Conservation (phyloP, 2,797 vertebrate species). For the Champsocephalus gunnari region DNA sequence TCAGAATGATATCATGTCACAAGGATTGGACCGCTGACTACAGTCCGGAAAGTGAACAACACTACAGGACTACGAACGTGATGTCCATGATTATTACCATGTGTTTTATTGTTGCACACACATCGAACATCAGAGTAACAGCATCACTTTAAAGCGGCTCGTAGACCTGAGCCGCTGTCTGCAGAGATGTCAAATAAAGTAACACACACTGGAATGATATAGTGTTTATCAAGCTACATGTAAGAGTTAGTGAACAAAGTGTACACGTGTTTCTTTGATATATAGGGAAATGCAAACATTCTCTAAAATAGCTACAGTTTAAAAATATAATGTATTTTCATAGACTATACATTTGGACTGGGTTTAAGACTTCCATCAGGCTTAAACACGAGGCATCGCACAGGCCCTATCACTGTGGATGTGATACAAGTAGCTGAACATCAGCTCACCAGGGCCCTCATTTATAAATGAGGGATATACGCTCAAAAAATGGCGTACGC, state of each 20-base stretch:
- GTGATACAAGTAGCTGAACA: neutral
- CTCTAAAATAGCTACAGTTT: neutral
- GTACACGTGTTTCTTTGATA: neutral
- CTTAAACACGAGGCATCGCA: neutral
- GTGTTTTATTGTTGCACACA: slow-evolving; percentile 53
- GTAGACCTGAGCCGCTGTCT: neutral
- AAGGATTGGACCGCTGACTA: neutral
- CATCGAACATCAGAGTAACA: slow-evolving; percentile 45
- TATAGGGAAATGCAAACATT: neutral
- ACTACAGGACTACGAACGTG: neutral
- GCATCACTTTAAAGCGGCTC: slow-evolving; percentile 15
- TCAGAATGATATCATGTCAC: neutral
- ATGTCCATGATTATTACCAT: slow-evolving; percentile 4
- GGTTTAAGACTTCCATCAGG: neutral
- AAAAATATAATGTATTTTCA: neutral
- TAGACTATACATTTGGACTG: neutral
- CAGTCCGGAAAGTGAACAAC: neutral
- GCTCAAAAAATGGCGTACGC: no score
- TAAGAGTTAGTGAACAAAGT: slow-evolving; percentile 10
- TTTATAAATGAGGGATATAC: no score
- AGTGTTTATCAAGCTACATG: neutral
- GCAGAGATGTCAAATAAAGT: neutral
- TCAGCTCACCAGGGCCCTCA: neutral
- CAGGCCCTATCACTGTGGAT: neutral
- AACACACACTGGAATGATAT: slow-evolving; percentile 18